Evolutionary conservation across 23 tunicate genomes (phyloP).

Genomic region (Trididemnum nubilum): DNA sequence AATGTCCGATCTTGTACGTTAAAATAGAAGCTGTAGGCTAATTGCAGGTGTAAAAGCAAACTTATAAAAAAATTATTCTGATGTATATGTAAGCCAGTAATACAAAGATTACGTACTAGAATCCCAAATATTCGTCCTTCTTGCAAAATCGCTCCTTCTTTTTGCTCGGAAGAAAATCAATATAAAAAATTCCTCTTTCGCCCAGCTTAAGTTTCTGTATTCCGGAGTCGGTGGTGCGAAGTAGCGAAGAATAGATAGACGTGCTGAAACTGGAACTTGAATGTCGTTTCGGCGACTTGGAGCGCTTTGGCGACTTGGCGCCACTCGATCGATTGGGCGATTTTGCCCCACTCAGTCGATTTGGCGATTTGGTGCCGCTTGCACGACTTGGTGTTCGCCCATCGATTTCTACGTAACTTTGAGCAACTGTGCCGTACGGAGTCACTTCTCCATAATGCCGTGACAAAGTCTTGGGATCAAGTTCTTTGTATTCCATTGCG

Average conservation of each 20-base stretch:
- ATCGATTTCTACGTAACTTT: background rate
- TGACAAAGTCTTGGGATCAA: constrained; percentile 42
- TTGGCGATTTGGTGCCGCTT: background rate
- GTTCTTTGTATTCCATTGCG: constrained; percentile 43
- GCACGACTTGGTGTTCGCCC: background rate
- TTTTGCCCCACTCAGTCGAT: constrained; percentile 64
- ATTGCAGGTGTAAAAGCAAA: too few species aligned
- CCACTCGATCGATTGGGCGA: constrained; percentile 13
- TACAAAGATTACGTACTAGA: constrained; percentile 24
- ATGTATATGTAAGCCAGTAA: too few species aligned
- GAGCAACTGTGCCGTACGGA: constrained; percentile 67
- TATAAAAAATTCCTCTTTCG: constrained; percentile 13
- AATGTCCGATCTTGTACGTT: too few species aligned
- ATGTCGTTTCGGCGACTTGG: background rate
- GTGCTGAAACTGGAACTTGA: constrained; percentile 17
- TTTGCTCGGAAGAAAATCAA: constrained; percentile 41
- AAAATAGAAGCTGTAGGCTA: too few species aligned
- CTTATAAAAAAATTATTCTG: too few species aligned
- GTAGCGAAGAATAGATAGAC: constrained; percentile 42
- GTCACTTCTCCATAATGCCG: constrained; percentile 58
- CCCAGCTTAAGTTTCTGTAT: constrained; percentile 20
- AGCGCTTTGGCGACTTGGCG: background rate
- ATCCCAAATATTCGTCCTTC: constrained; percentile 8
- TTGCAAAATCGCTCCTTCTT: constrained; percentile 7
- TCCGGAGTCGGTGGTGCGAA: constrained; percentile 38